Percentiles rank a stretch among this genome's conserved stretches.
phyloP scores from a whole-genome alignment of 1,140 invertebrate genomes.

The Zaprionus ornatus region DNA sequence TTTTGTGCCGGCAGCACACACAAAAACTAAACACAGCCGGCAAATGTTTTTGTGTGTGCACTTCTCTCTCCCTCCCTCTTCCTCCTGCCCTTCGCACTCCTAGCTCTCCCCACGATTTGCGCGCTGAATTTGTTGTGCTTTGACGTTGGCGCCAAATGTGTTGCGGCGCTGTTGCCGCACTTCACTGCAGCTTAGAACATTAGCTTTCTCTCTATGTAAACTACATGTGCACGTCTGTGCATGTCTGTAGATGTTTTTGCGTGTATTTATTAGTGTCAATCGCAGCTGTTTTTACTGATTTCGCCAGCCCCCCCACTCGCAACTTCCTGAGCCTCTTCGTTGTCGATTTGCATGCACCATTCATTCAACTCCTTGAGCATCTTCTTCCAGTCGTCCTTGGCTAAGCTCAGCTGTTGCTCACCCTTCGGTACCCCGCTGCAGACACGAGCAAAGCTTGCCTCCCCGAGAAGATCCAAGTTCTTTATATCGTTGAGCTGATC shows the following conservation, averaged over 20 bases:
- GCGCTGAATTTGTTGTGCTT: slow-evolving; percentile 60
- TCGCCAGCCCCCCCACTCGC: not conserved
- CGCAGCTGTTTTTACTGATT: not conserved
- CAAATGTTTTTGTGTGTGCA: slow-evolving; percentile 56
- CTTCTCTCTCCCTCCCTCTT: not conserved
- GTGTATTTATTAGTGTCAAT: slow-evolving; percentile 10
- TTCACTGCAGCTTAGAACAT: slow-evolving; percentile 50
- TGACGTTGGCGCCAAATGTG: slow-evolving; percentile 70
- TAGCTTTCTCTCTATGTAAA: not conserved
- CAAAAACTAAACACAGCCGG: slow-evolving; percentile 73
- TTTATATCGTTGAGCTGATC: not conserved
- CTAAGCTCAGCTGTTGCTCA: not conserved
- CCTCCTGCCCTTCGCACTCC: too few species aligned
- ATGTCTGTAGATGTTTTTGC: not conserved
- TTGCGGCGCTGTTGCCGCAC: slow-evolving; percentile 55
- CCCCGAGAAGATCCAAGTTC: slow-evolving; percentile 12
- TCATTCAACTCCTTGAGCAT: slow-evolving; percentile 16
- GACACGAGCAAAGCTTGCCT: not conserved
- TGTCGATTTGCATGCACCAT: slow-evolving; percentile 21
- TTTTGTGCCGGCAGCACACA: slow-evolving; percentile 71
- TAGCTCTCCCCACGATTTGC: slow-evolving; percentile 17
- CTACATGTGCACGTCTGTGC: slow-evolving; percentile 3
- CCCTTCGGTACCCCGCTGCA: too few species aligned
- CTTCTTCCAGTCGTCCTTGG: slow-evolving; percentile 9
- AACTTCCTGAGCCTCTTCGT: not conserved